Conservation (phyloP, 2,113 vertebrate genomes). For the Rhea americana region DNA sequence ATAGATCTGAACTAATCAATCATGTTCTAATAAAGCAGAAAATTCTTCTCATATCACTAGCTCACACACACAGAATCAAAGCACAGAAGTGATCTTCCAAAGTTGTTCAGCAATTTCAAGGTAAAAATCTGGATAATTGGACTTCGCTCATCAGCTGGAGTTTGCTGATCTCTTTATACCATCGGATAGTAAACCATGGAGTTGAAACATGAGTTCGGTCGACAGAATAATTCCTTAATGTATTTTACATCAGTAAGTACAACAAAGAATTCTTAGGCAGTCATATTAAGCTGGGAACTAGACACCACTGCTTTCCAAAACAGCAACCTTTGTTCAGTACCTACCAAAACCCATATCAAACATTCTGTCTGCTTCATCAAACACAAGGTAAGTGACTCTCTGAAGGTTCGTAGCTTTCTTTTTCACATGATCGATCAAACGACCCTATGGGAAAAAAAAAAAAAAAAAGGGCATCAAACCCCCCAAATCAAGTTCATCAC, state of each 20-base stretch:
- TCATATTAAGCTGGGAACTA: neutral
- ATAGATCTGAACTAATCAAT: neutral
- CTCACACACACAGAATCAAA: neutral
- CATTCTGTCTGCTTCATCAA: conserved; percentile 99
- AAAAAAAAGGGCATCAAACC: neutral
- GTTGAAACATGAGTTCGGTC: neutral
- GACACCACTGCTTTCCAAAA: neutral
- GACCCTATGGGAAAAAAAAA: conserved; percentile 82
- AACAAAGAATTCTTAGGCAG: neutral
- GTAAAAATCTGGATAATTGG: neutral
- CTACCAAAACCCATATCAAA: conserved; percentile 99
- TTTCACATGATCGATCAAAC: conserved; percentile 98
- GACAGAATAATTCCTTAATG: neutral
- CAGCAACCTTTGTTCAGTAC: conserved; percentile 22
- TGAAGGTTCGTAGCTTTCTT: conserved; percentile 98
- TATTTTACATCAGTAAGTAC: neutral
- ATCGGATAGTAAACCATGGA: neutral
- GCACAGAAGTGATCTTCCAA: neutral
- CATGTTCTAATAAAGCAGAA: neutral
- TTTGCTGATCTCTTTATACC: neutral
- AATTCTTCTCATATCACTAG: neutral
- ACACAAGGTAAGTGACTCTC: conserved; percentile 95
- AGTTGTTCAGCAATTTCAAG: neutral
- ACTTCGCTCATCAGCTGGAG: neutral
- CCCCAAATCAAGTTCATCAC: neutral